Evolutionary conservation across 2,113 vertebrate species (phyloP).

Genomic region (Pelobates fuscus): DNA sequence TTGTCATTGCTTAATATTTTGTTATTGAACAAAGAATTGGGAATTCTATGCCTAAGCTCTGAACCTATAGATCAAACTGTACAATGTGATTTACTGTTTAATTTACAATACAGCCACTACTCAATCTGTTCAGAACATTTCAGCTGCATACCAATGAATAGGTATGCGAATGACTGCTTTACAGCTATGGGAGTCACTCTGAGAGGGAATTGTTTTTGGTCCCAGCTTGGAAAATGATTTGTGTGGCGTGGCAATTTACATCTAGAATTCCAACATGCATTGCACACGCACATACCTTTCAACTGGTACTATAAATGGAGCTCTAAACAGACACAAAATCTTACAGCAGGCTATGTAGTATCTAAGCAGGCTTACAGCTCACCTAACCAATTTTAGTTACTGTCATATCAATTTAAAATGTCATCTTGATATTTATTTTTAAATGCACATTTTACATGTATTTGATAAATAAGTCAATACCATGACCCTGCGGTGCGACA

Average conservation of each 20-base stretch:
- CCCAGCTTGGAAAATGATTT: slow-evolving; percentile 20
- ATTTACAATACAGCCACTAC: slow-evolving; percentile 21
- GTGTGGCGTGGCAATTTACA: neutral
- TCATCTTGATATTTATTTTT: too few species aligned
- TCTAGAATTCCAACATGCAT: too few species aligned
- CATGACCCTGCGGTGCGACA: too few species aligned
- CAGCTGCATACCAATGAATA: slow-evolving; percentile 11
- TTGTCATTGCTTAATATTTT: slow-evolving; percentile 17
- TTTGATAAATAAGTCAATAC: too few species aligned
- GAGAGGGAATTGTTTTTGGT: slow-evolving; percentile 11
- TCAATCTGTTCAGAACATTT: slow-evolving; percentile 30
- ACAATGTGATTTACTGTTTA: slow-evolving; percentile 34
- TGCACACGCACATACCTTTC: too few species aligned
- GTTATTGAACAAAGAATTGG: slow-evolving; percentile 8
- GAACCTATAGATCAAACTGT: slow-evolving; percentile 23
- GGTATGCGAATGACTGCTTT: slow-evolving; percentile 20
- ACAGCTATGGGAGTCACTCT: slow-evolving; percentile 16
- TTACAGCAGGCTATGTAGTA: too few species aligned
- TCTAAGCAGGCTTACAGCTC: too few species aligned
- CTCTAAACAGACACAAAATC: too few species aligned
- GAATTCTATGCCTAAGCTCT: slow-evolving; percentile 16
- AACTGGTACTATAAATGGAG: too few species aligned
- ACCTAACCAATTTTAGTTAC: too few species aligned
- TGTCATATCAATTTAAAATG: too few species aligned
- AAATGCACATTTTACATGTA: too few species aligned